Conservation (phyloP, 2,113 vertebrate species). For the Mirza zaza region DNA sequence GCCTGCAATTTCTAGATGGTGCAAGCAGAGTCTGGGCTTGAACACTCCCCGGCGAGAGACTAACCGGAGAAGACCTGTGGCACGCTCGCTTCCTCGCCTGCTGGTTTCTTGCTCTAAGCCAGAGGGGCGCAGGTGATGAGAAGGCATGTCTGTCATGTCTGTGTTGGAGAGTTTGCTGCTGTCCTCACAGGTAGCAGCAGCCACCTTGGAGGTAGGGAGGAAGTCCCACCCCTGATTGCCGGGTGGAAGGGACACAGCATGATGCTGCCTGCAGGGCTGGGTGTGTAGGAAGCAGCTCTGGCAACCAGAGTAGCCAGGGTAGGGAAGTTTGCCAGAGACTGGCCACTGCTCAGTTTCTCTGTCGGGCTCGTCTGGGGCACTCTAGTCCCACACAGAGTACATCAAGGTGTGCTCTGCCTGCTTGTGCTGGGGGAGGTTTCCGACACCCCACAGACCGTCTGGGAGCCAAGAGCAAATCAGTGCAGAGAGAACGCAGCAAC, state of each 20-base stretch:
- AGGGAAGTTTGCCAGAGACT: background rate
- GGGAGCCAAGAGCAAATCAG: background rate
- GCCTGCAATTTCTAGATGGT: background rate
- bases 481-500: background rate
- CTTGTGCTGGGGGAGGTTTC: background rate
- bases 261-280: background rate
- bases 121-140: background rate
- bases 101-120: background rate
- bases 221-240: background rate
- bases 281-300: background rate
- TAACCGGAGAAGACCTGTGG: accelerated
- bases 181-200: background rate
- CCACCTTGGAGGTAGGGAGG: background rate
- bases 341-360: background rate
- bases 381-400: background rate
- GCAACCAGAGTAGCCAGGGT: background rate
- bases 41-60: background rate
- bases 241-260: too few relatives aligned
- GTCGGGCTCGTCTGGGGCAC: background rate
- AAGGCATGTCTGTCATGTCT: background rate
- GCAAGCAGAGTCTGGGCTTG: background rate
- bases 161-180: background rate
- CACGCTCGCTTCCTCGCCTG: background rate
- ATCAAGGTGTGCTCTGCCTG: background rate
- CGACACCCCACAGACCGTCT: background rate